Base-by-base conservation (phyloP, 1,140 invertebrate genomes). In the Chrysoperla carnea region DNA sequence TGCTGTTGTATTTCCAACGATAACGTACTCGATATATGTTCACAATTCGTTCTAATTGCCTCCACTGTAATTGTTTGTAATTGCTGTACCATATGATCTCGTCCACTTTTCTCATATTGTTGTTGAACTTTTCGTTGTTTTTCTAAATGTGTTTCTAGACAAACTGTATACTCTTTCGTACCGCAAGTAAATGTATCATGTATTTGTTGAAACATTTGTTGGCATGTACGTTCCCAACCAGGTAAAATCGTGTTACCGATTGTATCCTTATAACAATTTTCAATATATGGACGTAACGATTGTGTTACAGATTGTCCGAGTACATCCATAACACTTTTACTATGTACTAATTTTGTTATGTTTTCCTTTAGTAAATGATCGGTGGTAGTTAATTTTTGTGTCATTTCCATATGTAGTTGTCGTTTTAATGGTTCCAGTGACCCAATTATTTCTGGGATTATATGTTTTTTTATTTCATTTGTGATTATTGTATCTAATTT, bases 191-290 rank as follows among this genome's bases (percentile, higher is more conserved):
- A 94, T 4, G 78, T 73, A 11, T 86, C 79, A 56, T 91, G 87
- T 3, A 94, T 72, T 66, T 94, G 89, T 29, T 74, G 67, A 53
- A 91, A 91, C 69, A 94, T 84, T 50, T 76, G 76, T 50, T 81
- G 76, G 51, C 81, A 84, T 36, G 82, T 75, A 57, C 80, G 81
- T 57, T 93, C 87, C 69, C 89, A 83, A 9, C 75, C 73, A 9
- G 90, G 89, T 50, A 93, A 60, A 12, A 90, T 62, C 42, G 75
- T 70, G 37, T 71, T 76, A 29, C 72, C 67, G 47, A 92, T 81
- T 2, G 79, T 70, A 40, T 86, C 79, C 46, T 75, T 78, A 59
- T 81, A 87, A 37, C 73, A 76, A 11, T 68, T 62, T 45, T 81
- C 76, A 14, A 87, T 70, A 14, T 68, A 68, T 2, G 72, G 69